Percentiles rank a stretch among this genome's conserved stretches.
Conservation (phyloP, 2,888 invertebrate species). For the Pristionchus japonicus region DNA sequence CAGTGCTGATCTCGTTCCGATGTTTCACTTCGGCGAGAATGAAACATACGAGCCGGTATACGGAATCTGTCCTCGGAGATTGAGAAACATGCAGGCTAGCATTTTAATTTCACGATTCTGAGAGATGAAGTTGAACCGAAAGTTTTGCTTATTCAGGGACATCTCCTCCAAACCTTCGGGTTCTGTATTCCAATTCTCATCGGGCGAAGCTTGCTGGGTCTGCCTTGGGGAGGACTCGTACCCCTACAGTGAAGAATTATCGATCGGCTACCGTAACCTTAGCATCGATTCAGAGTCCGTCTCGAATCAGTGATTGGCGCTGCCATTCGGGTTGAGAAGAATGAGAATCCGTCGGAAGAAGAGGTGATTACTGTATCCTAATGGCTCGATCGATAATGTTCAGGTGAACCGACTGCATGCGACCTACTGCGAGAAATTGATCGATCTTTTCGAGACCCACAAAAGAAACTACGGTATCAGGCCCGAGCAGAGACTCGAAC, state of each 20-base stretch:
- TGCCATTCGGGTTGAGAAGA: not conserved
- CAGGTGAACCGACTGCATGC: not conserved
- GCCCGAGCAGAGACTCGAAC: too few species aligned
- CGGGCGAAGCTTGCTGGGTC: not conserved
- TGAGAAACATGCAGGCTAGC: not conserved
- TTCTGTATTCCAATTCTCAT: not conserved
- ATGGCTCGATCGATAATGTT: not conserved
- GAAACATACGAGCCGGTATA: not conserved
- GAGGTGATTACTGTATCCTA: not conserved
- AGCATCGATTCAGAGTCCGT: not conserved
- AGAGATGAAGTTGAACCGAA: too few species aligned
- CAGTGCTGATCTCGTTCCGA: not conserved
- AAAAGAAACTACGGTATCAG: not conserved
- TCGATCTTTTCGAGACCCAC: not conserved
- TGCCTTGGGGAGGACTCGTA: constrained; percentile 22
- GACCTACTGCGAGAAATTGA: not conserved
- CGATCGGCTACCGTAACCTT: not conserved
- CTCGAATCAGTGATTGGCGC: not conserved
- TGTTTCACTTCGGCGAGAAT: not conserved
- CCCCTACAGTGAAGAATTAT: not conserved
- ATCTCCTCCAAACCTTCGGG: not conserved
- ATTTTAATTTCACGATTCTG: too few species aligned
- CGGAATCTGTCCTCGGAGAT: not conserved
- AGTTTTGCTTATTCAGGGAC: not conserved
- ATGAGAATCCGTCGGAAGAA: not conserved